Percentiles rank a stretch among this genome's conserved stretches.
Conservation (phyloP, 2,113 vertebrate species). For the Saccopteryx bilineata region DNA sequence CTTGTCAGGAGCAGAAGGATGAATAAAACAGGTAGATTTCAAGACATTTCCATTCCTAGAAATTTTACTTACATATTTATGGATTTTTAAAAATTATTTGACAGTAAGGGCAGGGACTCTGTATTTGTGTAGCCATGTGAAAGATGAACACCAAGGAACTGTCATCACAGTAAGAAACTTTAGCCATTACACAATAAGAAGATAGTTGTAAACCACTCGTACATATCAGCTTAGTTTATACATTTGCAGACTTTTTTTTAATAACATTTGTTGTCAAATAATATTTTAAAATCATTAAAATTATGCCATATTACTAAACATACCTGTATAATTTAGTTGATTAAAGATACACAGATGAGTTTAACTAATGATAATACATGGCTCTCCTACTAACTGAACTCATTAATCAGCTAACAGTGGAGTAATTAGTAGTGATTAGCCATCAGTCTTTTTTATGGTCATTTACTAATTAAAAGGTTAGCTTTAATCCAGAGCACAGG, state of each 20-base stretch:
- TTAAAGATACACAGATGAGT: constrained; percentile 59
- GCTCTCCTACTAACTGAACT: neutral
- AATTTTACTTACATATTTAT: neutral
- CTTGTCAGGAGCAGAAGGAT: neutral
- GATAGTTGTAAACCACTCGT: neutral
- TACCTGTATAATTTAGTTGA: constrained; percentile 49
- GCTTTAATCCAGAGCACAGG: constrained; percentile 54
- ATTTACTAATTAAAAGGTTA: constrained; percentile 69
- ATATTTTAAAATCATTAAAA: constrained; percentile 40
- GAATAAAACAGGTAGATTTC: neutral
- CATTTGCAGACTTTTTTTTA: neutral
- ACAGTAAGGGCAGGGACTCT: neutral
- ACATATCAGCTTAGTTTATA: neutral
- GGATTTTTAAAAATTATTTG: neutral
- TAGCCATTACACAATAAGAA: neutral
- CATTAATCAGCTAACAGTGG: constrained; percentile 49
- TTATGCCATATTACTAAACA: constrained; percentile 35
- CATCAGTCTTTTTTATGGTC: constrained; percentile 23
- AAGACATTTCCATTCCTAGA: neutral
- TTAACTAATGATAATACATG: constrained; percentile 48
- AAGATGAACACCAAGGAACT: neutral
- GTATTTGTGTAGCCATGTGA: neutral
- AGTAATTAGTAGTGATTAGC: constrained; percentile 68
- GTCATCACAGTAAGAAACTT: neutral
- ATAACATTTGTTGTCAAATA: constrained; percentile 22